Evolutionary conservation across 2,797 vertebrate species (phyloP).

Genomic region (Pampus argenteus): DNA sequence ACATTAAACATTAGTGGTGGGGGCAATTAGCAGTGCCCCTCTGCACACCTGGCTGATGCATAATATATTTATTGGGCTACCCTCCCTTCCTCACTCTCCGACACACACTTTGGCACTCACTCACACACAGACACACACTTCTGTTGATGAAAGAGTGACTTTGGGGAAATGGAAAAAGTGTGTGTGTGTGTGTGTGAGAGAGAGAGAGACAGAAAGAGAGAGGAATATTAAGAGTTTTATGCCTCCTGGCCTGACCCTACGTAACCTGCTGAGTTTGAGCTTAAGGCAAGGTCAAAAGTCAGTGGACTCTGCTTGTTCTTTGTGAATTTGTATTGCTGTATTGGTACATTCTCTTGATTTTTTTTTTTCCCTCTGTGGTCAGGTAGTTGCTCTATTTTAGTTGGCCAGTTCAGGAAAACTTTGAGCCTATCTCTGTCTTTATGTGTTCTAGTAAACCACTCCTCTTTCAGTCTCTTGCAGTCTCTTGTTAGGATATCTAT

Average conservation of each 20-base stretch:
- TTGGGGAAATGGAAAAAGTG: constrained; percentile 46
- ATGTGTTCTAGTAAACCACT: not conserved
- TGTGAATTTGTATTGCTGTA: constrained; percentile 1
- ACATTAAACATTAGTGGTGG: constrained; percentile 89
- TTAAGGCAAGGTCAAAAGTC: constrained; percentile 46
- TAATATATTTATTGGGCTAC: constrained; percentile 84
- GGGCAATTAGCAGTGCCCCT: constrained; percentile 85
- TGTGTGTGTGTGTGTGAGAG: constrained; percentile 13
- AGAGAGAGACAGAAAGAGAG: no score
- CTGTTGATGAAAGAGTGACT: constrained; percentile 61
- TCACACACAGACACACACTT: constrained; percentile 30
- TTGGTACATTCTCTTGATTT: not conserved
- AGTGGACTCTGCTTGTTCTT: constrained; percentile 1
- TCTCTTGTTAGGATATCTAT: not conserved
- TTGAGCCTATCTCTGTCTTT: not conserved
- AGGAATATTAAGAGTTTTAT: constrained; percentile 14
- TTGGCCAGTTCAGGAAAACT: not conserved
- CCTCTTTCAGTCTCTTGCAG: no score
- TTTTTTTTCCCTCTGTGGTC: not conserved
- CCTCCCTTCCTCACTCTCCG: constrained; percentile 42
- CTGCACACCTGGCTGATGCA: constrained; percentile 85
- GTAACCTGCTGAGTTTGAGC: constrained; percentile 37
- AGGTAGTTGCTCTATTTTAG: not conserved
- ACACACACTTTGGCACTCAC: constrained; percentile 18
- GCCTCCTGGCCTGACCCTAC: constrained; percentile 34